A percentile compares a stretch with the other conserved stretches of the same genome.
phyloP scores from a whole-genome alignment of 2,888 invertebrate species.

The Achlya flavicornis region DNA sequence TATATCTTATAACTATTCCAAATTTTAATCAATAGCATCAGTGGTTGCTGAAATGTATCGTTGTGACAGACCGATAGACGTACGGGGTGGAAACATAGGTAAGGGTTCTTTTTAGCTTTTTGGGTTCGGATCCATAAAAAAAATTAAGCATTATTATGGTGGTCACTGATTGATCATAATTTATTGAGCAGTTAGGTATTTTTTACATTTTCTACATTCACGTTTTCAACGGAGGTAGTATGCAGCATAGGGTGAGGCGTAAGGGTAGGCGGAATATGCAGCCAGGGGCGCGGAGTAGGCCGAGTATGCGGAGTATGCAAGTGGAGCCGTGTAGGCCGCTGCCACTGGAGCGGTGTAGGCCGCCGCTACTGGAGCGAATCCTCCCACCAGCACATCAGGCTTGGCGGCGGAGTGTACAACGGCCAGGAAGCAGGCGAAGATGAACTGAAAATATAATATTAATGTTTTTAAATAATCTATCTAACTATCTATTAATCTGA shows the following conservation, averaged over 20 bases:
- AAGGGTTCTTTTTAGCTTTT: no score
- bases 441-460: conserved; percentile 47
- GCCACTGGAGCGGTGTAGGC: conserved; percentile 70
- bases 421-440: conserved; percentile 65
- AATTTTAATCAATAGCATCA: no score
- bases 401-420: conserved; percentile 54
- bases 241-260: conserved; percentile 47
- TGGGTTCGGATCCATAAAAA: no score
- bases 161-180: conserved; percentile 2
- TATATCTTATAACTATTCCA: no score
- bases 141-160: neutral
- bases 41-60: no score
- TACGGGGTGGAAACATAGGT: no score
- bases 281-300: conserved; percentile 49
- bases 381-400: conserved; percentile 54
- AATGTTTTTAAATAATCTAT: neutral
- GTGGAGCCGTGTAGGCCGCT: conserved; percentile 51
- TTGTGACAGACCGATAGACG: no score
- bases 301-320: conserved; percentile 54
- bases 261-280: conserved; percentile 47
- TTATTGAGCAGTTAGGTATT: neutral
- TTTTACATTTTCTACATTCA: neutral
- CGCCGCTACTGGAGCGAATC: conserved; percentile 61
- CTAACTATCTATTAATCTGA: no score
- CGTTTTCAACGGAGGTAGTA: conserved; percentile 39